phyloP scores from a whole-genome alignment of 2,113 vertebrate genomes.

The Campylomormyrus tamandua region DNA sequence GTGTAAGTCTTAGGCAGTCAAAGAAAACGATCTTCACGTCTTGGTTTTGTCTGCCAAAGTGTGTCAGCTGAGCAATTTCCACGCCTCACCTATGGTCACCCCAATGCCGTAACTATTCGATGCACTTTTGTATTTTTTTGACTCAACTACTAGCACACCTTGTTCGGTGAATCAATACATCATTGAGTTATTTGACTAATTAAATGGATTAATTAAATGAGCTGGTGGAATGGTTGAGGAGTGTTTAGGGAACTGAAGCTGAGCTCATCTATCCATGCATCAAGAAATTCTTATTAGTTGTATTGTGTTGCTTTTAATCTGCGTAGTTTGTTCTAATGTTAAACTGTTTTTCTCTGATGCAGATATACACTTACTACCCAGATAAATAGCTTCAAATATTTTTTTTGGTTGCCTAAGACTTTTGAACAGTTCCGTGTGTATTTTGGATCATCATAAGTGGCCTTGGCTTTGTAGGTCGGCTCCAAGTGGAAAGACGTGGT shows the following conservation, averaged over 20 bases:
- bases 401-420: background rate
- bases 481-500: constrained; percentile 95
- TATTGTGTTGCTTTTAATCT: background rate
- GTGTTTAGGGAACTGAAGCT: background rate
- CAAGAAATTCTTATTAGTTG: background rate
- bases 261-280: background rate
- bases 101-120: background rate
- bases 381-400: background rate
- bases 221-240: background rate
- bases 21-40: background rate
- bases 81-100: background rate
- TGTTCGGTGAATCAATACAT: background rate
- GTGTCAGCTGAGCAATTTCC: background rate
- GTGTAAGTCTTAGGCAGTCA: background rate
- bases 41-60: background rate
- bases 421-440: background rate
- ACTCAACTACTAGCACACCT: background rate
- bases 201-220: background rate
- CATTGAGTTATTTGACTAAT: background rate
- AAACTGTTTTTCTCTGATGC: background rate
- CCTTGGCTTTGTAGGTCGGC: constrained; percentile 66
- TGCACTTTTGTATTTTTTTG: background rate
- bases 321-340: background rate
- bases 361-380: background rate
- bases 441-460: background rate